Evolutionary conservation across 2,888 invertebrate species (phyloP).

Genomic region (Melieria picta): DNA sequence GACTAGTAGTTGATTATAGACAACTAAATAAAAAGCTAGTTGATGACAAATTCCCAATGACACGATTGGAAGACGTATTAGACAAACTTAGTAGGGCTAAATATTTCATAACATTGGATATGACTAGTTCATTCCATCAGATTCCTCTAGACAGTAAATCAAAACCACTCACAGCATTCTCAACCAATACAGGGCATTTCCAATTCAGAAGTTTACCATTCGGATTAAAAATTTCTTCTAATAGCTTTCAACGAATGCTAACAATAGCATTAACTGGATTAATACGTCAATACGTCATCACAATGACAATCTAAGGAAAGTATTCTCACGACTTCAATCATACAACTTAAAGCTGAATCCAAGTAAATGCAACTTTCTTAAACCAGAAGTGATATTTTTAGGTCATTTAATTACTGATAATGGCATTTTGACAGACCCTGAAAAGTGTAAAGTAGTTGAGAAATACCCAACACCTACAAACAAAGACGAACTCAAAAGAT

Average conservation of each 20-base stretch:
- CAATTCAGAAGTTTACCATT: conserved; percentile 42
- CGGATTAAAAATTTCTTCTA: conserved; percentile 38
- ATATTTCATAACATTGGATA: conserved; percentile 33
- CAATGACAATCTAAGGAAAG: conserved; percentile 35
- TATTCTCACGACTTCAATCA: conserved; percentile 29
- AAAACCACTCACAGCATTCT: conserved; percentile 38
- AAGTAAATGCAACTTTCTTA: conserved; percentile 6
- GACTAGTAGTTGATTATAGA: conserved; percentile 33
- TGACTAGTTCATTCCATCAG: too few species aligned
- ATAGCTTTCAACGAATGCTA: conserved; percentile 41
- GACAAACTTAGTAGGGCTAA: conserved; percentile 30
- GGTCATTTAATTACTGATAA: conserved; percentile 40
- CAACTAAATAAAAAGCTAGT: conserved; percentile 36
- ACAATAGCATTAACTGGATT: conserved; percentile 39
- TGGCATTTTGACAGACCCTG: conserved; percentile 43
- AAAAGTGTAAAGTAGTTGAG: conserved; percentile 42
- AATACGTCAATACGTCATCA: conserved; percentile 35
- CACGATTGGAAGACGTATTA: neutral
- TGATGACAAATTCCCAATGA: conserved; percentile 36
- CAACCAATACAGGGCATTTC: conserved; percentile 35
- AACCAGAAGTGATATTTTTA: conserved; percentile 41
- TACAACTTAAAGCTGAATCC: conserved; percentile 38
- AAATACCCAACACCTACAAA: conserved; percentile 45
- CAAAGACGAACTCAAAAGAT: conserved; percentile 40
- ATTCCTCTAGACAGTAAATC: conserved; percentile 22